Percentiles rank a stretch among this genome's conserved stretches.
phyloP scores from a whole-genome alignment of 2,888 invertebrate genomes.

The Poecilus cupreus region DNA sequence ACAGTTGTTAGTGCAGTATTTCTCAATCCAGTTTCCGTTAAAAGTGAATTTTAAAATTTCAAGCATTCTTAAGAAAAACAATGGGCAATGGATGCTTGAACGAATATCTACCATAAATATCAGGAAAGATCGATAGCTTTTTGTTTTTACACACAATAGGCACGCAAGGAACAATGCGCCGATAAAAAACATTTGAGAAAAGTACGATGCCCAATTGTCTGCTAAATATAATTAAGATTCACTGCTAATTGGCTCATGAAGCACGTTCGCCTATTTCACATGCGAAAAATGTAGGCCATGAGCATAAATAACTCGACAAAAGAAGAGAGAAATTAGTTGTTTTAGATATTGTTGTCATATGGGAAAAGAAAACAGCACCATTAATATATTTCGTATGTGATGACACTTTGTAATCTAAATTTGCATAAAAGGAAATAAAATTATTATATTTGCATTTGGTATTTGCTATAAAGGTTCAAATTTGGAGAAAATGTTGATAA shows the following conservation, averaged over 20 bases:
- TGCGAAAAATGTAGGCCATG: constrained; percentile 19
- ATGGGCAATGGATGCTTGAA: constrained; percentile 13
- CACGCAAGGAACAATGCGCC: constrained; percentile 22
- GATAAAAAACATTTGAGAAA: constrained; percentile 31
- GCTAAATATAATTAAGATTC: constrained; percentile 20
- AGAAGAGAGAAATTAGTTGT: constrained; percentile 25
- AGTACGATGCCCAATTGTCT: constrained; percentile 32
- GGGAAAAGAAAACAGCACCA: constrained; percentile 28
- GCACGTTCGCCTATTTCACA: background rate
- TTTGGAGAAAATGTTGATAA: background rate
- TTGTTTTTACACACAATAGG: constrained; percentile 48
- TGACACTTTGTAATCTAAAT: background rate
- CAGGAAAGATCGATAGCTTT: constrained; percentile 51
- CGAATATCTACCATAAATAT: constrained; percentile 49
- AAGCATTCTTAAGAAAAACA: constrained; percentile 53
- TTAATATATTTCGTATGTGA: constrained; percentile 21
- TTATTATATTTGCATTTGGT: background rate
- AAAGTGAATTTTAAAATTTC: constrained; percentile 34
- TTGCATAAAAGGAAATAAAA: background rate
- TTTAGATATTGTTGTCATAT: constrained; percentile 33
- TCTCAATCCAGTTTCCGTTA: constrained; percentile 28
- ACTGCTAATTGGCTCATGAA: constrained; percentile 14
- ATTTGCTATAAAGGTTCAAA: background rate
- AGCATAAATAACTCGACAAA: constrained; percentile 9
- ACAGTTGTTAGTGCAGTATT: constrained; percentile 4